Conservation (phyloP, 2,888 invertebrate genomes). For the Cephus sareptanus region DNA sequence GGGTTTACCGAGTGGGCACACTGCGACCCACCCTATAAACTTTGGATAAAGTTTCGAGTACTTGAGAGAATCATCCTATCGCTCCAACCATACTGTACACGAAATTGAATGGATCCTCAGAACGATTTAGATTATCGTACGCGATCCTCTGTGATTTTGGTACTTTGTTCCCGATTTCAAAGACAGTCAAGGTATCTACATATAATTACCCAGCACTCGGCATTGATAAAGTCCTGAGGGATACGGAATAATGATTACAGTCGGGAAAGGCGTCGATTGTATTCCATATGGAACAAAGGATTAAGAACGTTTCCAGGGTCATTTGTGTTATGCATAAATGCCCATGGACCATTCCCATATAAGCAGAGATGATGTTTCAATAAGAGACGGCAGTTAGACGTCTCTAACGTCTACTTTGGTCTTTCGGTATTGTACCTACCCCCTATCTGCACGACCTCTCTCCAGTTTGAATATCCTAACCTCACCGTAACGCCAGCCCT, state of each 20-base stretch:
- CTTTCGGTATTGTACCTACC: conserved; percentile 43
- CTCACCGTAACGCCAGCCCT: conserved; percentile 6
- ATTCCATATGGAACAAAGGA: conserved; percentile 24
- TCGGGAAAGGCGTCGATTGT: neutral
- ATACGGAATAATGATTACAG: neutral
- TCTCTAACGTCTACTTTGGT: conserved; percentile 59
- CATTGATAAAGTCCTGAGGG: neutral
- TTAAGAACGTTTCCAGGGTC: conserved; percentile 18
- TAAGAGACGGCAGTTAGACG: conserved; percentile 54
- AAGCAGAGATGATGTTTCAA: conserved; percentile 57
- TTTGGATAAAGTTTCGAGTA: neutral
- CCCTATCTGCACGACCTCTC: conserved; percentile 46
- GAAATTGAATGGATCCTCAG: neutral
- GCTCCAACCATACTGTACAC: neutral
- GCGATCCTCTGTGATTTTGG: neutral
- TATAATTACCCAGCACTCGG: neutral
- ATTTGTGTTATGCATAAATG: conserved; percentile 52
- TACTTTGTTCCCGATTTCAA: neutral
- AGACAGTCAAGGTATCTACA: neutral
- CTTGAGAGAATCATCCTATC: neutral
- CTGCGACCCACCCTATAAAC: neutral
- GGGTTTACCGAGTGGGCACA: conserved; percentile 28
- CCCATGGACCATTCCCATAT: conserved; percentile 35
- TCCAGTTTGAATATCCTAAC: conserved; percentile 4
- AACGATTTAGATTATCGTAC: neutral